phyloP scores from a whole-genome alignment of 2,113 vertebrate species.

The Corapipo altera region DNA sequence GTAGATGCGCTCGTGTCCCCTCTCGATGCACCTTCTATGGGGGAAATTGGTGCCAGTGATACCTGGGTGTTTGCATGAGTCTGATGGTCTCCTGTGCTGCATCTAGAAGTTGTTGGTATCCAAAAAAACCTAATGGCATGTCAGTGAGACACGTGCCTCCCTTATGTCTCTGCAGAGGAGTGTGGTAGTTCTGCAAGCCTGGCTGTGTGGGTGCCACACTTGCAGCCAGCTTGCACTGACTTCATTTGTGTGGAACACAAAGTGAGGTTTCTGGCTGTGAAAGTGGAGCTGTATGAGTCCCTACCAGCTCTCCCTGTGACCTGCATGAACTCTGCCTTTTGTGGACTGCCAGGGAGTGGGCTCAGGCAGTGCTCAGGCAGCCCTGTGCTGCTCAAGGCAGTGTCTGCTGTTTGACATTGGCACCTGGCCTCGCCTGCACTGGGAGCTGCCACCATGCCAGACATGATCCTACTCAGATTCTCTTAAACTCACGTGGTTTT shows the following conservation, averaged over 20 bases:
- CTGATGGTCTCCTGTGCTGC: neutral
- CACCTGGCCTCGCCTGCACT: neutral
- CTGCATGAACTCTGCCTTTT: neutral
- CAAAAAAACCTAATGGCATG: neutral
- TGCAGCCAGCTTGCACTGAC: neutral
- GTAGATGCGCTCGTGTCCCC: fast-evolving
- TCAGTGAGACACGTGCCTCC: neutral
- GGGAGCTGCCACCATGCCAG: neutral
- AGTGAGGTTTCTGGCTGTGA: neutral
- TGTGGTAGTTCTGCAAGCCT: neutral
- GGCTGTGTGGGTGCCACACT: neutral
- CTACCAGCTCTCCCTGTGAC: neutral
- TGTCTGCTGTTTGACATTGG: fast-evolving
- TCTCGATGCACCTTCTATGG: fast-evolving
- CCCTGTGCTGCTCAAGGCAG: fast-evolving
- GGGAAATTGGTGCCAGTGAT: neutral
- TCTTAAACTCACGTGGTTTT: neutral
- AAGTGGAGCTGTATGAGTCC: neutral
- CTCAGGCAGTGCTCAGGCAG: fast-evolving
- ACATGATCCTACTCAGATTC: neutral
- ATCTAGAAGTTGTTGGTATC: neutral
- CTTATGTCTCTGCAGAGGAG: neutral
- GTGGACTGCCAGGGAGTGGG: fast-evolving
- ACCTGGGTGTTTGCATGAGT: neutral
- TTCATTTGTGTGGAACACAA: neutral